Evolutionary conservation across 2,113 vertebrate genomes (phyloP), one percentile per base, ranked within the genome.

Genomic region (Paramisgurnus dabryanus): DNA sequence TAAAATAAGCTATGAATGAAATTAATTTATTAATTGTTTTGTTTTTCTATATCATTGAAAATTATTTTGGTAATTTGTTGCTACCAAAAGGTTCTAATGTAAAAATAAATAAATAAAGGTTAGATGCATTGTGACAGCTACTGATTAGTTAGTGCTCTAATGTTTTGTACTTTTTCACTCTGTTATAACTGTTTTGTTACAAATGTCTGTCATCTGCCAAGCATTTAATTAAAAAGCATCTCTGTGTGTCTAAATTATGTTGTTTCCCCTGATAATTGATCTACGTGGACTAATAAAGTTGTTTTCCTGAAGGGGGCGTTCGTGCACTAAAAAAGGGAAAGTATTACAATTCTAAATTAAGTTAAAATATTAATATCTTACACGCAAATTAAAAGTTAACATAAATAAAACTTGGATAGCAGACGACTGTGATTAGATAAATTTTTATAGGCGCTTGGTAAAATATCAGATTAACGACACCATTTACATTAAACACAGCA

Each of bases 21-120:
- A 85, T 86, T 89, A 80, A 91, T 91, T 90, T 91, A 88, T 90
- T 88, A 86, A 90, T 91, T 88, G 66, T 85, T 85, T 70, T 63
- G 83, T 15, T 86, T 87, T 80, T 83, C 75, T 88, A 82, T 84
- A 80, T 82, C 64, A 78, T 87, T 86, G 83, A 68, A 83, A 78
- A 81, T 67, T 81, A 43, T 34, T 88, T 67, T 72, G 76, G 76
- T 76, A 83, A 63, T 80, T 10, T 45, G 12, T 65, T 40, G 1
- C n/a, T 83, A 47, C 78, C 10, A 73, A 60, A 45, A 11, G 13
- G 47, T 57, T 75, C 22, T 60, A 13, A 53, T 63, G 70, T 68
- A n/a, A 71, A 43, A 17, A n/a, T n/a, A 34, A 34, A 34, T 34
- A 34, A 34, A 34, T 34, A 34, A 34, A 2, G 10, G 49, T 60